Conservation (phyloP, 2,888 invertebrate species). For the Drosophila multiciliata region DNA sequence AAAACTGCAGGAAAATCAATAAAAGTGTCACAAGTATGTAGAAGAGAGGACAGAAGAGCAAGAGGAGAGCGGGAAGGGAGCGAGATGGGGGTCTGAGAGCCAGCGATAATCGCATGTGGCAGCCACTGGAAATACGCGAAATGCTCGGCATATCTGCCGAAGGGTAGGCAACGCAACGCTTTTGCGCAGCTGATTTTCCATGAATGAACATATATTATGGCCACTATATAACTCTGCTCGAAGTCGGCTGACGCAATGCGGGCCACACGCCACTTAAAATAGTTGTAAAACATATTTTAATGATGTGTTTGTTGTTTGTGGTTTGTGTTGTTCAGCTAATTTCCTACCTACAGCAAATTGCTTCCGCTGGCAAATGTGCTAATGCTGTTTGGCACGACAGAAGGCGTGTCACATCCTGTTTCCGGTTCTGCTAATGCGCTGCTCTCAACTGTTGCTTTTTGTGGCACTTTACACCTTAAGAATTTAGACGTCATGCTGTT, state of each 20-base stretch:
- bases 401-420: slow-evolving; percentile 64
- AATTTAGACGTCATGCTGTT: not conserved
- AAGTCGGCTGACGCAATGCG: slow-evolving; percentile 57
- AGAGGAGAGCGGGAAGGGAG: no score
- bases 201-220: slow-evolving; percentile 54
- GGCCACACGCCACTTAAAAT: slow-evolving; percentile 63
- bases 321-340: slow-evolving; percentile 37
- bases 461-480: not conserved
- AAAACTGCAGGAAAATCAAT: slow-evolving; percentile 78
- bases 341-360: slow-evolving; percentile 61
- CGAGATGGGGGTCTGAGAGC: not conserved
- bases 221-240: not conserved
- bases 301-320: slow-evolving; percentile 54
- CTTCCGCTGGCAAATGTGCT: slow-evolving; percentile 51
- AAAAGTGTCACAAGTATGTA: slow-evolving; percentile 44
- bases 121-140: slow-evolving; percentile 56
- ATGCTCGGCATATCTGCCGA: slow-evolving; percentile 20
- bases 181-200: slow-evolving; percentile 54
- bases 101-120: slow-evolving; percentile 28
- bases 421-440: slow-evolving; percentile 44
- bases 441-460: slow-evolving; percentile 64
- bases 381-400: slow-evolving; percentile 67
- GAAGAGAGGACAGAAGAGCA: not conserved
- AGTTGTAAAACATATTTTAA: slow-evolving; percentile 72
- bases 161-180: slow-evolving; percentile 14